Evolutionary conservation across 2,113 vertebrate species (phyloP), one percentile per base, ranked within the genome.

Genomic region (Danionella cerebrum): DNA sequence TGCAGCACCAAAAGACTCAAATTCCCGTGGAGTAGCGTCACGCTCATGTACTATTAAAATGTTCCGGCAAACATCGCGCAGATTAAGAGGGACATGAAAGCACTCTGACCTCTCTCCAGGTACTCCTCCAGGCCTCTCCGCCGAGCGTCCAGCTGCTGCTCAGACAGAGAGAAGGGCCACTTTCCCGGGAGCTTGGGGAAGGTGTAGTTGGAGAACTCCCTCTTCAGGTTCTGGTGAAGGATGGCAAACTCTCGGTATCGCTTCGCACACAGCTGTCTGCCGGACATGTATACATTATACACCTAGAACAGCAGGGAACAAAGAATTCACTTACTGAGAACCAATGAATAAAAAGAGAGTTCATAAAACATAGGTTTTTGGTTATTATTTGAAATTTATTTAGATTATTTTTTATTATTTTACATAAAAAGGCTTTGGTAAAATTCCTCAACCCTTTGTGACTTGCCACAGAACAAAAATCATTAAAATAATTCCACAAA

Each of bases 261-360:
- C 78, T 97, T 98, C 19, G 94, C 94, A 81, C 95, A 98, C 38
- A 98, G 86, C 85, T 97, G 94, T 11, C 94, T 81, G 0, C 95
- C 96, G 0, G 95, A 95, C 95, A 98, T 95, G 84, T 95, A 98
- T 67, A 98, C 92, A 7, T 97, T 97, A 81, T 96, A 98, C 1
- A 96, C 96, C 96, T 98, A 21, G 35, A 6, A 27, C 4, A 14
- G 12, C 51, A 38, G 44, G 4, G 35, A 12, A 9, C 3, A 16
- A 36, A 18, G 10, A 29, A 41, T 22, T 22, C 6, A 31, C 62
- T 42, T 24, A 50, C 35, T 18, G 9, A 41, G 25, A 27, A 11
- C 12, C 12, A 1, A 9, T 8, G 6, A n/a, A 13, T 8, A 7
- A 48, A 24, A 25, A 1, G n/a, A n/a, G n/a, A n/a, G n/a, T n/a